phyloP scores from a whole-genome alignment of 2,113 vertebrate genomes.

The Empidonax traillii region DNA sequence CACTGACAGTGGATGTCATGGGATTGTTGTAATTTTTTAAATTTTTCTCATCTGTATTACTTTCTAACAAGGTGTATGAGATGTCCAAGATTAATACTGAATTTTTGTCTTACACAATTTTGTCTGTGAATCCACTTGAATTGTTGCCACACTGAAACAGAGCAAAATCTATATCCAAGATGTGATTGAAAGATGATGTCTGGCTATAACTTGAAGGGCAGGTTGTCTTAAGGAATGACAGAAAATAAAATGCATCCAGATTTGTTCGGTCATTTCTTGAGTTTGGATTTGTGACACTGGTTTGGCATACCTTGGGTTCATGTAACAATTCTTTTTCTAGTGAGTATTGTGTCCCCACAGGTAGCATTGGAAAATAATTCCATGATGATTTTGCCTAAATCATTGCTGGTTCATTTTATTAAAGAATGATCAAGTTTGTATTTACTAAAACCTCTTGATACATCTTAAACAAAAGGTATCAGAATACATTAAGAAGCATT shows the following conservation, averaged over 20 bases:
- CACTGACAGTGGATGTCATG: neutral
- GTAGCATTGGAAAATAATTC: neutral
- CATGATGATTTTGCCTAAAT: neutral
- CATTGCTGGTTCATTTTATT: neutral
- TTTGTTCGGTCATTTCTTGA: neutral
- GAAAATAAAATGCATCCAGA: neutral
- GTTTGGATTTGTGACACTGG: neutral
- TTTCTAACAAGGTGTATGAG: neutral
- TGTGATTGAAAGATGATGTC: neutral
- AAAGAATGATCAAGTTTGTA: neutral
- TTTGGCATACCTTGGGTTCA: neutral
- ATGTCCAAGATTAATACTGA: neutral
- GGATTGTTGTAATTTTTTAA: neutral
- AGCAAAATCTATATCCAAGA: neutral
- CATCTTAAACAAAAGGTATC: neutral
- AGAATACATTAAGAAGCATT: neutral
- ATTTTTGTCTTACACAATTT: neutral
- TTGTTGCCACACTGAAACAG: neutral
- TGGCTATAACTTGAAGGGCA: neutral
- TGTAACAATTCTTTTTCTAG: neutral
- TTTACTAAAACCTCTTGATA: neutral
- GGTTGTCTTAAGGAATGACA: neutral
- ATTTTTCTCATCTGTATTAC: neutral
- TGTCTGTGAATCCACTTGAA: neutral
- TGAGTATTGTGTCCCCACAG: neutral